These are phyloP conservation scores for Chaetoderma sp. DNA, from an alignment of 2,888 invertebrate species.

Conservation along the genomic window DNA sequence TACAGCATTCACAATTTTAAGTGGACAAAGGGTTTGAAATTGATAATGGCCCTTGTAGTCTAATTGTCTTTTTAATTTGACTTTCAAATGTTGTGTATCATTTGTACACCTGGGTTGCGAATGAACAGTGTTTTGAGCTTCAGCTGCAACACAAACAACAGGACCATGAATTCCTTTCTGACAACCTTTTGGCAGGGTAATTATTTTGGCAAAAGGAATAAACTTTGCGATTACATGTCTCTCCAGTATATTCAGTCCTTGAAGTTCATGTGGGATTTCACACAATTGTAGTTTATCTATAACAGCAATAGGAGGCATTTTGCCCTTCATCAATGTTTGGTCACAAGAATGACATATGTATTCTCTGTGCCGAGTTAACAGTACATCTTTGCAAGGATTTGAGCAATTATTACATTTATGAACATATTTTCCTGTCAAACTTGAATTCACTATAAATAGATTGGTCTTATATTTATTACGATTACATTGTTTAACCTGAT, in stretches of 20 bases:
- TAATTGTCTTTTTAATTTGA: constrained; percentile 36
- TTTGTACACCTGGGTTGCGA: constrained; percentile 28
- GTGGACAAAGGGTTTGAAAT: too few species aligned
- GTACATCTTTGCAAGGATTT: constrained; percentile 20
- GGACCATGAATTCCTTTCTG: constrained; percentile 41
- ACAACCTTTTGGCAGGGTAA: constrained; percentile 34
- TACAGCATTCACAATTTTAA: too few species aligned
- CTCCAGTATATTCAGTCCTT: constrained; percentile 34
- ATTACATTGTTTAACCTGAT: too few species aligned
- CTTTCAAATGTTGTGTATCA: constrained; percentile 18
- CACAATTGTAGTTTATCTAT: constrained; percentile 9
- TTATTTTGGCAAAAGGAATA: constrained; percentile 41
- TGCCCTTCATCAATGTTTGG: constrained; percentile 6
- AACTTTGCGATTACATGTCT: constrained; percentile 32
- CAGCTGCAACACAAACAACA: constrained; percentile 39
- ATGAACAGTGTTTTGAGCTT: constrained; percentile 24
- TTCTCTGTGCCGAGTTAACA: too few species aligned
- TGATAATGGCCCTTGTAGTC: constrained; percentile 27
- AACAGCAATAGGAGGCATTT: constrained; percentile 10
- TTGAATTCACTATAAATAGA: too few species aligned
- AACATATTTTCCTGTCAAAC: too few species aligned
- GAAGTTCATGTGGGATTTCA: constrained; percentile 23
- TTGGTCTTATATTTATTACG: too few species aligned
- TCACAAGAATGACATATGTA: constrained; percentile 23
- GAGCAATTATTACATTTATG: too few species aligned